Percentiles rank a stretch among this genome's conserved stretches.
Conservation (phyloP, 2,797 vertebrate species). For the Psittacula derbiana region DNA sequence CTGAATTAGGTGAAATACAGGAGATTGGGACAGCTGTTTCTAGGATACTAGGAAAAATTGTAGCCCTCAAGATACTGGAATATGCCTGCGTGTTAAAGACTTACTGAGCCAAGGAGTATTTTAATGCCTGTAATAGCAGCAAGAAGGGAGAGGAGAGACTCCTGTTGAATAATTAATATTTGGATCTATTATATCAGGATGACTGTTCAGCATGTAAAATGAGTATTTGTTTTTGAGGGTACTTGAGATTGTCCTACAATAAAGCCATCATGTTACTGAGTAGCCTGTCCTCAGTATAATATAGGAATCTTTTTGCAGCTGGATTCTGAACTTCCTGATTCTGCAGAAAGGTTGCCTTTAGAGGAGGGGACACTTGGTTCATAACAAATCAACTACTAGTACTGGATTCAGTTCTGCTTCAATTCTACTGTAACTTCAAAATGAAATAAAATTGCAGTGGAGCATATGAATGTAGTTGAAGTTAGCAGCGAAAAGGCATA, state of each 20-base stretch:
- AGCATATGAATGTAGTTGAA: neutral
- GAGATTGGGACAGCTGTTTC: neutral
- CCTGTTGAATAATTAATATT: neutral
- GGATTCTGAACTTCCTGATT: neutral
- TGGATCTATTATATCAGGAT: neutral
- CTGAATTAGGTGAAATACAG: neutral
- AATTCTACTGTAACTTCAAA: neutral
- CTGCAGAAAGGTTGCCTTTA: neutral
- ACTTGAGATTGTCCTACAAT: neutral
- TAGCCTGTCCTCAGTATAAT: neutral
- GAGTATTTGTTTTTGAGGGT: neutral
- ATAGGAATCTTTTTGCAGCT: neutral
- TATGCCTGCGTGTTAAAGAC: neutral
- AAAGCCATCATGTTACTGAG: neutral
- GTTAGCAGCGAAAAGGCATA: neutral
- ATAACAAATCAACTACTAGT: neutral
- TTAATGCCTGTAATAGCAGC: neutral
- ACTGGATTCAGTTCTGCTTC: neutral
- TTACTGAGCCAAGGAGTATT: neutral
- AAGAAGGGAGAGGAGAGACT: neutral
- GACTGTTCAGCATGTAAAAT: neutral
- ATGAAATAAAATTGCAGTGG: neutral
- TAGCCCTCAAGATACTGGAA: neutral
- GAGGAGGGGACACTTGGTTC: neutral
- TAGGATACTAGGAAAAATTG: neutral